phyloP scores from a whole-genome alignment of 2,113 vertebrate genomes.

The Mellivora capensis region DNA sequence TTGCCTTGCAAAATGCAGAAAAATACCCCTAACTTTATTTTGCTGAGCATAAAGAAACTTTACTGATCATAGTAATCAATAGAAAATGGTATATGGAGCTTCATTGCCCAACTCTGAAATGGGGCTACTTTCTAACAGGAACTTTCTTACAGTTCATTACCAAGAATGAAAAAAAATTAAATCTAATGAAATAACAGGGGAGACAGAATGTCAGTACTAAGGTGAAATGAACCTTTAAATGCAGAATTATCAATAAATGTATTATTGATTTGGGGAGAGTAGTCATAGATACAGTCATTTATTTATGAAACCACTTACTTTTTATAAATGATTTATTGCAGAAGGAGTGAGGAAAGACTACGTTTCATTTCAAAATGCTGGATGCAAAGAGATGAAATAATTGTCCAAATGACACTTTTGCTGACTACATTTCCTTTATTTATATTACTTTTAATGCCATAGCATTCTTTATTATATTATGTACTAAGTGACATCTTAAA shows the following conservation, averaged over 20 bases:
- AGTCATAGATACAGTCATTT: conserved; percentile 65
- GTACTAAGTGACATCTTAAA: background rate
- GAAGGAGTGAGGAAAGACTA: background rate
- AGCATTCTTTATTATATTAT: background rate
- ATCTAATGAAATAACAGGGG: conserved; percentile 52
- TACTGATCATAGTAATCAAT: conserved; percentile 39
- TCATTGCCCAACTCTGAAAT: background rate
- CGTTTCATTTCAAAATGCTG: conserved; percentile 39
- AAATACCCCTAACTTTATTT: background rate
- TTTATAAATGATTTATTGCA: conserved; percentile 44
- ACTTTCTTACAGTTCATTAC: conserved; percentile 46
- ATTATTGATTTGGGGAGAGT: conserved; percentile 55
- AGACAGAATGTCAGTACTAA: conserved; percentile 65
- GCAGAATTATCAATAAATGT: conserved; percentile 69
- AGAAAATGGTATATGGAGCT: conserved; percentile 42
- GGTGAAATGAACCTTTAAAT: conserved; percentile 73
- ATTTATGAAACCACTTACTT: conserved; percentile 59
- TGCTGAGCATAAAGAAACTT: conserved; percentile 44
- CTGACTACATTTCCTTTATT: conserved; percentile 13
- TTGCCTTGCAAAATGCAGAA: background rate
- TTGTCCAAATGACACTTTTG: background rate
- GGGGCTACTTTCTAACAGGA: background rate
- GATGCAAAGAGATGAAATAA: conserved; percentile 36
- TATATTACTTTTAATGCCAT: background rate
- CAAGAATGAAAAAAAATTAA: conserved; percentile 57